A percentile compares a stretch with the other conserved stretches of the same genome.
These are phyloP conservation scores for Hyperoodon ampullatus DNA, from an alignment of 2,113 vertebrate species.

Conservation along the genomic window DNA sequence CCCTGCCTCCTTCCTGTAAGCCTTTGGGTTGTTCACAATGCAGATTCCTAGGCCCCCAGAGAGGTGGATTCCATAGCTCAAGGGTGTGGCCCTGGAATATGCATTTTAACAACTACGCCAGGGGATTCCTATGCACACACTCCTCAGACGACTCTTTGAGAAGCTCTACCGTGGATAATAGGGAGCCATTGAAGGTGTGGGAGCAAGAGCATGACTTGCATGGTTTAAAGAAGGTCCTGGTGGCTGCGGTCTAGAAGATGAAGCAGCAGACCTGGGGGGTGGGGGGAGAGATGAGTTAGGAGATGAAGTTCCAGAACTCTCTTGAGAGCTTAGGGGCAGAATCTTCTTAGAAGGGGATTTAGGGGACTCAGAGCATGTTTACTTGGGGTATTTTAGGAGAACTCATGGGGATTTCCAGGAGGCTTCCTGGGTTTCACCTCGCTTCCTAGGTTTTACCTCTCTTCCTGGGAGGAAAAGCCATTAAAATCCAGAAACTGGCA, in stretches of 20 bases:
- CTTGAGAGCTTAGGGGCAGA: not conserved
- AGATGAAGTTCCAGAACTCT: not conserved
- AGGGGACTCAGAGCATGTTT: not conserved
- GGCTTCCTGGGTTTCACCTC: not conserved
- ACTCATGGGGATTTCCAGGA: not conserved
- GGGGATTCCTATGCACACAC: rapidly evolving
- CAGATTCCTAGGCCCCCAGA: not conserved
- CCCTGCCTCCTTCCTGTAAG: not conserved
- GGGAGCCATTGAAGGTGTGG: not conserved
- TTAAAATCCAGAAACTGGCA: not conserved
- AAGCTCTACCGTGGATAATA: rapidly evolving
- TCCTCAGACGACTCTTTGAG: not conserved
- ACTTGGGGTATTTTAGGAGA: not conserved
- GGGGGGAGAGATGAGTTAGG: not conserved
- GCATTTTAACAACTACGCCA: not conserved
- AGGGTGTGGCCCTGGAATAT: not conserved
- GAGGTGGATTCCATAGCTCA: not conserved
- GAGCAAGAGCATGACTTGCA: rapidly evolving
- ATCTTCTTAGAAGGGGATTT: not conserved
- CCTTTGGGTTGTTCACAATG: not conserved
- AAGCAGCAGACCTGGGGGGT: rapidly evolving
- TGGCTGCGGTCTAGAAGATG: not conserved
- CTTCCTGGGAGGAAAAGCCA: not conserved
- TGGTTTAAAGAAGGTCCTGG: not conserved
- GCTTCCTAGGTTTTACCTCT: not conserved